Evolutionary conservation across 2,888 invertebrate species (phyloP).

Genomic region (Frankliniella intonsa): DNA sequence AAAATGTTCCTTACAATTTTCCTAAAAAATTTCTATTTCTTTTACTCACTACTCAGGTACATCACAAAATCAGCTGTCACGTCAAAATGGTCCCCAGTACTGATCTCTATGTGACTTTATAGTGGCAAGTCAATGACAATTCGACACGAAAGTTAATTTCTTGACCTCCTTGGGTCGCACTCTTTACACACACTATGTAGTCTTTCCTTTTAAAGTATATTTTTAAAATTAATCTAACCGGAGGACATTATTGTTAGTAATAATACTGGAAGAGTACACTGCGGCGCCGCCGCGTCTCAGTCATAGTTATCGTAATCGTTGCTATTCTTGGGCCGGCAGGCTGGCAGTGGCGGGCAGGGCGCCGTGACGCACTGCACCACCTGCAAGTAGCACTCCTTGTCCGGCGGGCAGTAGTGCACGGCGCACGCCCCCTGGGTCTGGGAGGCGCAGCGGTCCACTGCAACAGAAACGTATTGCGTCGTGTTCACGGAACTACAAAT

Average conservation of each 20-base stretch:
- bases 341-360: background rate
- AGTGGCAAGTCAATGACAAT: no score
- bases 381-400: background rate
- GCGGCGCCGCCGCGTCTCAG: background rate
- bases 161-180: background rate
- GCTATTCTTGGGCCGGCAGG: background rate
- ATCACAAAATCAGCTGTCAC: no score
- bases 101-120: no score
- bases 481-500: no score
- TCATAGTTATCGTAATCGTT: background rate
- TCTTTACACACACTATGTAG: background rate
- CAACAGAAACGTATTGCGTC: background rate
- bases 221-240: no score
- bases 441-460: background rate
- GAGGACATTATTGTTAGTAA: no score
- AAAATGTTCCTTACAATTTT: no score
- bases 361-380: background rate
- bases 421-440: background rate
- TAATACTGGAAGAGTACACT: no score
- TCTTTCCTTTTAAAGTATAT: background rate
- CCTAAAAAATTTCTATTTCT: no score
- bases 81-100: no score
- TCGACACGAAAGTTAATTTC: no score
- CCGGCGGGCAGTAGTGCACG: background rate
- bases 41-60: no score